Conservation (phyloP, 2,888 invertebrate genomes). For the Scotopteryx bipunctaria region DNA sequence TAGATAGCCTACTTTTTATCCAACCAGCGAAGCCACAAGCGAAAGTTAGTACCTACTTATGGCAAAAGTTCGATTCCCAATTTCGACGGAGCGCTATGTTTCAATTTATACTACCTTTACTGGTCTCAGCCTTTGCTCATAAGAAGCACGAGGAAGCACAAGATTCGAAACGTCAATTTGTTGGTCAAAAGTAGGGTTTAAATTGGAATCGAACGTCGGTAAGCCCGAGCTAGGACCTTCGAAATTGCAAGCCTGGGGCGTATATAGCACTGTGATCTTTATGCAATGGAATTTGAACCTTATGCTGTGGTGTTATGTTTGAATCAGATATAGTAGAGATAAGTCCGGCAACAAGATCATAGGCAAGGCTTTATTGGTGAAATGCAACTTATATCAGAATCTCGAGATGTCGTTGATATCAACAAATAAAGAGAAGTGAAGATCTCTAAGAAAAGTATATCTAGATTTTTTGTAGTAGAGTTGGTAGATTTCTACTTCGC, state of each 20-base stretch:
- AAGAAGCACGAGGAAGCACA: conserved; percentile 11
- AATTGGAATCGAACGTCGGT: conserved; percentile 39
- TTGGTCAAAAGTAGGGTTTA: conserved; percentile 32
- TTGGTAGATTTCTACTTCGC: too few species aligned
- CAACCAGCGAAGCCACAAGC: too few species aligned
- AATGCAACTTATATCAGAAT: conserved; percentile 24
- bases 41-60: too few species aligned
- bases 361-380: conserved; percentile 29
- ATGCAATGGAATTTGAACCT: conserved; percentile 9
- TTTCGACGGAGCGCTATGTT: too few species aligned
- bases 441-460: too few species aligned
- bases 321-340: conserved; percentile 2
- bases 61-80: too few species aligned
- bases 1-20: too few species aligned
- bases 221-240: conserved; percentile 30
- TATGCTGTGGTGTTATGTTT: conserved; percentile 10
- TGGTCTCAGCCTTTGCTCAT: background rate
- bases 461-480: too few species aligned
- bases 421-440: too few species aligned
- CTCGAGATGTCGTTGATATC: conserved; percentile 7
- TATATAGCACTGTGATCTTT: conserved; percentile 5
- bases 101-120: too few species aligned
- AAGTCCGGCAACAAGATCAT: conserved; percentile 33
- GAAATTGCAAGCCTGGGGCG: conserved; percentile 34
- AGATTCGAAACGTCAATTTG: conserved; percentile 30